These are phyloP conservation scores for Paradisaea rubra DNA, from an alignment of 2,113 vertebrate genomes.

Conservation along the genomic window DNA sequence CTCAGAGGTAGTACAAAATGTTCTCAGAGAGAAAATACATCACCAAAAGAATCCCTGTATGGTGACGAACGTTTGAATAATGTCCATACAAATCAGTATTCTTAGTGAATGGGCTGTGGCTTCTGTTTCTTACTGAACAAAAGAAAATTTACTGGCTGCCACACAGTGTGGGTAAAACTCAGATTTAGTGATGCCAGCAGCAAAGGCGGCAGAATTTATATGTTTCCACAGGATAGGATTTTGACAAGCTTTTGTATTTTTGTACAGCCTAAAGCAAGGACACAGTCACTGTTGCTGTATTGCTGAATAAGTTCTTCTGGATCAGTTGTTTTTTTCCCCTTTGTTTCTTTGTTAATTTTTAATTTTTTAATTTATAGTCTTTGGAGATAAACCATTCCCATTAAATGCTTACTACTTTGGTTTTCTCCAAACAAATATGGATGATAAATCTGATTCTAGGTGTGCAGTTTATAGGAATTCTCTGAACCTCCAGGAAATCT, in stretches of 20 bases:
- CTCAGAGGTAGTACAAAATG: neutral
- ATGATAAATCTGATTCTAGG: neutral
- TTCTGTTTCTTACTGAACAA: neutral
- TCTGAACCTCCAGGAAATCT: neutral
- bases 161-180: neutral
- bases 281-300: neutral
- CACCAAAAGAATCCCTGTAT: neutral
- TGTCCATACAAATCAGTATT: neutral
- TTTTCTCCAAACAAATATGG: neutral
- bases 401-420: neutral
- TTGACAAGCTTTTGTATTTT: neutral
- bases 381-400: neutral
- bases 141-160: slow-evolving; percentile 2
- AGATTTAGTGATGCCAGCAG: neutral
- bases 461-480: neutral
- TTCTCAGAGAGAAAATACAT: neutral
- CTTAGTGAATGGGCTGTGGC: neutral
- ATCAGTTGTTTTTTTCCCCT: neutral
- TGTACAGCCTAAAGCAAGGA: neutral
- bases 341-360: neutral
- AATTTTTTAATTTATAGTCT: neutral
- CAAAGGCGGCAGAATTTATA: neutral
- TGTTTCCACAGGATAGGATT: neutral
- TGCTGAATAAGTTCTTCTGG: neutral
- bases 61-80: neutral